phyloP scores from a whole-genome alignment of 2,888 invertebrate genomes.

The Endomychus coccineus region DNA sequence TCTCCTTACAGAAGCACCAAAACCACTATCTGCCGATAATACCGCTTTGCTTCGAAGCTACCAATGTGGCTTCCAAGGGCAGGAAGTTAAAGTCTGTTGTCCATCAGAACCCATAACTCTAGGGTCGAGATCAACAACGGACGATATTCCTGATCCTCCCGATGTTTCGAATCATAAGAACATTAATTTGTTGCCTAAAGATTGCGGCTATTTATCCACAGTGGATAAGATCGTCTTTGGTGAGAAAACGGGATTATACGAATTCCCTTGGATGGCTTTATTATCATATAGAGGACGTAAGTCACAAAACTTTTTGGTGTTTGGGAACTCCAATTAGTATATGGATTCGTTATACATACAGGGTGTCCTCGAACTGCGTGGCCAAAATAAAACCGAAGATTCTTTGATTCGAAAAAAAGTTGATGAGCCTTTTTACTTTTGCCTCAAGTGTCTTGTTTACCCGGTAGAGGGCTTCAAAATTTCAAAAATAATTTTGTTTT shows the following conservation, averaged over 20 bases:
- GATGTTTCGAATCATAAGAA: conserved; percentile 40
- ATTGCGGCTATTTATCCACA: conserved; percentile 51
- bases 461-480: too few species aligned
- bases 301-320: too few species aligned
- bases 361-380: too few species aligned
- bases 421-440: too few species aligned
- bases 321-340: too few species aligned
- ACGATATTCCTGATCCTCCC: conserved; percentile 29
- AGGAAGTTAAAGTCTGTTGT: conserved; percentile 31
- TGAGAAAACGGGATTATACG: conserved; percentile 51
- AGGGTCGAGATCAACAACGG: too few species aligned
- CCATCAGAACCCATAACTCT: too few species aligned
- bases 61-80: conserved; percentile 41
- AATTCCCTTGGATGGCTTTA: conserved; percentile 72
- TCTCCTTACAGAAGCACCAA: conserved; percentile 19
- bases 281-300: conserved; percentile 48
- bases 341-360: too few species aligned
- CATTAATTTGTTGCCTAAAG: conserved; percentile 35
- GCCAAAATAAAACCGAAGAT: too few species aligned
- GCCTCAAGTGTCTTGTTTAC: too few species aligned
- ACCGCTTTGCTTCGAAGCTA: conserved; percentile 16
- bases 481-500: too few species aligned
- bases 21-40: conserved; percentile 19
- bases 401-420: too few species aligned
- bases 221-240: conserved; percentile 53